Base-by-base conservation (phyloP, 2,113 vertebrate genomes). In the Amphiprion ocellaris region DNA sequence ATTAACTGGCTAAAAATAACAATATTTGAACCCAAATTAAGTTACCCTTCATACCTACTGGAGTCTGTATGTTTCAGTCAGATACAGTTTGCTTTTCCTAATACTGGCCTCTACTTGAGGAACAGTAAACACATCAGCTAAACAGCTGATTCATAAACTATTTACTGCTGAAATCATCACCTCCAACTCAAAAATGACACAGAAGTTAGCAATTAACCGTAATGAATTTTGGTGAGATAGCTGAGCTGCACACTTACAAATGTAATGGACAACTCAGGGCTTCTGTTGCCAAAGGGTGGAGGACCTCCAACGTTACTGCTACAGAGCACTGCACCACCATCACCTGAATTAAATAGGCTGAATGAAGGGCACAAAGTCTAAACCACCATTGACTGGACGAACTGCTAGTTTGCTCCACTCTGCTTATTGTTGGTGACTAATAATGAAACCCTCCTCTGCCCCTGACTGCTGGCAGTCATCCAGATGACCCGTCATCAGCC, bases 351-450 rank as follows among this genome's bases (percentile, higher is more conserved):
- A 52, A 30, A 33, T 8, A 19, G 16, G 37, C 41, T 65, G 7
- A 73, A 58, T 69, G 41, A 50, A 37, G 23, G 17, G 28, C 50
- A 50, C 44, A 53, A 76, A 46, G 55, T 68, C 16, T 50, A 54
- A 44, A 54, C 47, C 49, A 41, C 56, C 26, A 44, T 39, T 21
- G 52, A 26, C 23, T 37, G 41, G 24, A 41, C 55, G 47, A 15
- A 58, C 61, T 55, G 41, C 24, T 44, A 55, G 52, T 54, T 12
- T 58, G 24, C 11, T 81, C 58, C 59, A 62, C 14, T 65, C 16
- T 69, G 12, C 63, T 73, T 59, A 68, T 28, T 61, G 65, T 30
- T 67, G 39, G 39, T 64, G 33, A 21, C 28, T 54, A 47, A 63
- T 17, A 65, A 53, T 73, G 33, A 69, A 67, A 67, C 41, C 49